Percentiles rank a stretch among this genome's conserved stretches.
phyloP scores from a whole-genome alignment of 2,888 invertebrate genomes.

The Pseudanteris insignis region DNA sequence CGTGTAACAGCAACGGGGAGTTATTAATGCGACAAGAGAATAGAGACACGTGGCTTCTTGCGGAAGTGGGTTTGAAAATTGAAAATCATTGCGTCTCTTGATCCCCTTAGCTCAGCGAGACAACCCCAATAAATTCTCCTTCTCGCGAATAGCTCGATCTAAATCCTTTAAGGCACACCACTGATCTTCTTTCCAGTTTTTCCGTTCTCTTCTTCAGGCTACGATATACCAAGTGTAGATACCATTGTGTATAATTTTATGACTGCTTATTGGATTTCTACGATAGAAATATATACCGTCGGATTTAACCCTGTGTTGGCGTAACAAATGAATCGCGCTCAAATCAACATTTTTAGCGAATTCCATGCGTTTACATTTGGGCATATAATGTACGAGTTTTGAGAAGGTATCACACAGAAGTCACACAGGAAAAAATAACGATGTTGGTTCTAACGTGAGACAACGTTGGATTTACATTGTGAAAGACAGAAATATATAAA shows the following conservation, averaged over 20 bases:
- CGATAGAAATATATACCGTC: slow-evolving; percentile 33
- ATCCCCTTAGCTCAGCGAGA: slow-evolving; percentile 60
- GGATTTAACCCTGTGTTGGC: too few relatives aligned
- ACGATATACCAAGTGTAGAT: slow-evolving; percentile 26
- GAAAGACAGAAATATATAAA: too few relatives aligned
- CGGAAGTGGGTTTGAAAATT: slow-evolving; percentile 62
- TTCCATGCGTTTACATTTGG: too few relatives aligned
- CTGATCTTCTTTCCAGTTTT: slow-evolving; percentile 49
- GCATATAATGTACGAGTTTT: too few relatives aligned
- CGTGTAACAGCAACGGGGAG: slow-evolving; percentile 39
- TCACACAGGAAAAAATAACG: too few relatives aligned
- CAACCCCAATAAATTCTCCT: slow-evolving; percentile 60
- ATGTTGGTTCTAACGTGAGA: too few relatives aligned
- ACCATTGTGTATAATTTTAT: slow-evolving; percentile 43
- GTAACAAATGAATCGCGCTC: too few relatives aligned
- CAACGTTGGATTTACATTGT: too few relatives aligned
- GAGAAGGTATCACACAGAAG: too few relatives aligned
- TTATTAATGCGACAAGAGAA: slow-evolving; percentile 49
- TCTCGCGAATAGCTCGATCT: slow-evolving; percentile 35
- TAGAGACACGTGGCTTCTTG: slow-evolving; percentile 49
- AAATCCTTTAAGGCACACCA: slow-evolving; percentile 57
- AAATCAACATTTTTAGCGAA: too few relatives aligned
- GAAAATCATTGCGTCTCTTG: slow-evolving; percentile 62
- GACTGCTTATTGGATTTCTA: slow-evolving; percentile 41
- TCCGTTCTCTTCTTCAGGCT: slow-evolving; percentile 42